phyloP scores from a whole-genome alignment of 2,797 vertebrate species.

The Hapalemur alaotrensis region DNA sequence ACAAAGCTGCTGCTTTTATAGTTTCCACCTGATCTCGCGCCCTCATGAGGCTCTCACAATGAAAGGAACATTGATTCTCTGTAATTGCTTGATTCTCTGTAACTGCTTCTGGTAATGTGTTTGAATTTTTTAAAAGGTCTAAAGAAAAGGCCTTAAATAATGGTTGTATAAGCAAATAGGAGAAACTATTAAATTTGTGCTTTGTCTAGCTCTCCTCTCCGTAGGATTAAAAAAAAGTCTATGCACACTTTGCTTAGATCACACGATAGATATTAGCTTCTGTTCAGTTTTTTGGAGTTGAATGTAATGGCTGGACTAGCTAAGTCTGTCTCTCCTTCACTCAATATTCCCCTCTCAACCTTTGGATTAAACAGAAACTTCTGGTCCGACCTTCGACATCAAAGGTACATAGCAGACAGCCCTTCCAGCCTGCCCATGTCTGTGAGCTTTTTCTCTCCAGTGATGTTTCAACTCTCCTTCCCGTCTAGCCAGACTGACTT shows the following conservation, averaged over 20 bases:
- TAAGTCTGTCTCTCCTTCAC: neutral
- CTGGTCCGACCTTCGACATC: neutral
- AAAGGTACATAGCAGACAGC: accelerated
- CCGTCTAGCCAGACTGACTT: neutral
- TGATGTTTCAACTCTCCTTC: accelerated
- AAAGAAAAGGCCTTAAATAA: slow-evolving; percentile 35
- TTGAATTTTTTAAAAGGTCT: slow-evolving; percentile 60
- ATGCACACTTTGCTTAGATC: neutral
- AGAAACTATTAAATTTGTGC: neutral
- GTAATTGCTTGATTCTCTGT: slow-evolving; percentile 60
- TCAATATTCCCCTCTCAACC: neutral
- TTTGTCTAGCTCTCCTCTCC: slow-evolving; percentile 1
- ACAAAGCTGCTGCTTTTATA: neutral
- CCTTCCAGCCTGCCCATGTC: neutral
- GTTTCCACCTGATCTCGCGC: neutral
- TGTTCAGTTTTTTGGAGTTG: neutral
- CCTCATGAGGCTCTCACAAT: neutral
- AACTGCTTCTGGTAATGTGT: slow-evolving; percentile 1
- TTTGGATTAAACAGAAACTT: slow-evolving; percentile 4
- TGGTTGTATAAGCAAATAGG: neutral
- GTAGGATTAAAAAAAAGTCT: neutral
- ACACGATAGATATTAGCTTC: neutral
- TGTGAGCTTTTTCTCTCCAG: neutral
- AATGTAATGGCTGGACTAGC: neutral
- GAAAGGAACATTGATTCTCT: slow-evolving; percentile 33